phyloP scores from a whole-genome alignment of 1,140 invertebrate genomes.

The Cardiocondyla obscurior region DNA sequence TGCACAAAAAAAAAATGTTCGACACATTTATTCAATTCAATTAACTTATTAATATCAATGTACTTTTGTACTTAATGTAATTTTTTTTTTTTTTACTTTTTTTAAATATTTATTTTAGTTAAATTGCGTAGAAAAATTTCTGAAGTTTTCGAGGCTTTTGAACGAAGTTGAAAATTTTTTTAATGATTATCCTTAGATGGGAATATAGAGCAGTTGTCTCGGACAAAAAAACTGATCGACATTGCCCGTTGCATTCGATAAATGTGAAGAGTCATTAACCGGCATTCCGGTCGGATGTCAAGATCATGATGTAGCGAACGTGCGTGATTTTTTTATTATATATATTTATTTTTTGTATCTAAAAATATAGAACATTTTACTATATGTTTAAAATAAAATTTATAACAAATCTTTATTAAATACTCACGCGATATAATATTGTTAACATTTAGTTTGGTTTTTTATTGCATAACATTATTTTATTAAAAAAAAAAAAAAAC shows the following conservation, averaged over 20 bases:
- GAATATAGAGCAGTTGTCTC: constrained; percentile 69
- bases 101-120: neutral
- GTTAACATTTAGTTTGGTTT: neutral
- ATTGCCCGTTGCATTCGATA: neutral
- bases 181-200: constrained; percentile 68
- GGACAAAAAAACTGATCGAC: constrained; percentile 3
- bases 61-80: no score
- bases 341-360: neutral
- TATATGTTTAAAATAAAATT: neutral
- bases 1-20: no score
- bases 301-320: constrained; percentile 13
- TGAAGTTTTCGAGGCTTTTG: neutral
- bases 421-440: neutral
- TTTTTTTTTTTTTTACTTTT: neutral
- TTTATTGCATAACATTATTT: neutral
- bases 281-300: neutral
- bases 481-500: no score
- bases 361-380: neutral
- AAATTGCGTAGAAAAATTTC: neutral
- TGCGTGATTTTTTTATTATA: neutral
- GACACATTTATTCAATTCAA: no score
- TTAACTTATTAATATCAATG: neutral
- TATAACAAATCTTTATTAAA: neutral
- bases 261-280: constrained; percentile 1
- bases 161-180: constrained; percentile 43